A percentile compares a stretch with the other conserved stretches of the same genome.
phyloP scores from a whole-genome alignment of 2,797 vertebrate genomes.

The Hemitrygon akajei region DNA sequence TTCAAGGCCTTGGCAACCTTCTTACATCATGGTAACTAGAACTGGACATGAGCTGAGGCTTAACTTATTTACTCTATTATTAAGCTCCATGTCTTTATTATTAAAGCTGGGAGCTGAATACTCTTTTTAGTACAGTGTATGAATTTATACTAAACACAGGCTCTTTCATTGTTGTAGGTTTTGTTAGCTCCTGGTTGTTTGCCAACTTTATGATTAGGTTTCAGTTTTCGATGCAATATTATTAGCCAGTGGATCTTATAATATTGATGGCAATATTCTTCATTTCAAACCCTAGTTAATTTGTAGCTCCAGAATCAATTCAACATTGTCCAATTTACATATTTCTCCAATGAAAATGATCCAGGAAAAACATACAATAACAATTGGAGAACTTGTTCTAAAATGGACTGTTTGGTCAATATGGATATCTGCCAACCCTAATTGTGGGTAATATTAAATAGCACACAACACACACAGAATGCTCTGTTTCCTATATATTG shows the following conservation, averaged over 20 bases:
- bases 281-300: neutral
- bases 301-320: neutral
- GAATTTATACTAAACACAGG: neutral
- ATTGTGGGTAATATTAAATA: neutral
- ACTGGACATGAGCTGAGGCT: neutral
- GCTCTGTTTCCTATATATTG: neutral
- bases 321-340: neutral
- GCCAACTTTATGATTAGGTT: neutral
- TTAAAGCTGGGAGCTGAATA: neutral
- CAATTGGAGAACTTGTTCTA: slow-evolving; percentile 12
- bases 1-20: neutral
- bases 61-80: neutral
- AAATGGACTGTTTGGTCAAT: neutral
- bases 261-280: neutral
- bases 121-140: neutral
- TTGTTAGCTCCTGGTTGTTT: neutral
- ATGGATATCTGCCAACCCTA: neutral
- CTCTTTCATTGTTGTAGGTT: neutral
- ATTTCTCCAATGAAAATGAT: neutral
- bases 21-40: neutral
- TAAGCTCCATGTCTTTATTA: neutral
- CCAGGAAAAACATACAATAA: neutral
- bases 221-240: neutral
- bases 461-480: neutral
- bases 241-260: neutral